Evolutionary conservation across 2,797 vertebrate genomes (phyloP).

Genomic region (Agapornis canus): DNA sequence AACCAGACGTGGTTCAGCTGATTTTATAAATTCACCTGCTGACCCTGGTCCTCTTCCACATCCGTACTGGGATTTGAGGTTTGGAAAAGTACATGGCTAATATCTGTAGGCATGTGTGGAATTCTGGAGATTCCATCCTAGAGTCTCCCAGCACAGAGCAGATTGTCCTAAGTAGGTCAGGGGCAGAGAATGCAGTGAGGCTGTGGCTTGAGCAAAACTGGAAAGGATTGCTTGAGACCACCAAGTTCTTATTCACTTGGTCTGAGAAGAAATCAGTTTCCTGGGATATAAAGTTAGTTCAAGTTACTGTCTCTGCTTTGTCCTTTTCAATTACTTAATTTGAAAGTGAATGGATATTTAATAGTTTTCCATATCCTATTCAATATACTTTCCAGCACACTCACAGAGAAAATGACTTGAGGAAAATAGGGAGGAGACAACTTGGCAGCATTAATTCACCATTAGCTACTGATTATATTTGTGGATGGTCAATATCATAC

Average conservation of each 20-base stretch:
- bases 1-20: neutral
- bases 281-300: neutral
- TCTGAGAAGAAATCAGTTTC: neutral
- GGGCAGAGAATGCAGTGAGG: neutral
- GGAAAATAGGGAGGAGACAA: neutral
- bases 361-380: neutral
- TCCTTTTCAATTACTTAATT: neutral
- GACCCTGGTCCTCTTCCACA: neutral
- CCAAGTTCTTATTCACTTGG: neutral
- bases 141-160: neutral
- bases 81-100: neutral
- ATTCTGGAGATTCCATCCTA: neutral
- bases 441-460: neutral
- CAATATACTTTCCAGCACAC: neutral
- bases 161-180: neutral
- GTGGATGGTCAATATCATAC: neutral
- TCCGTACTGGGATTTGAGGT: neutral
- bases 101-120: accelerated
- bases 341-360: neutral
- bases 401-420: neutral
- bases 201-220: neutral
- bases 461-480: slow-evolving; percentile 6
- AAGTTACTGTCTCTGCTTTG: neutral
- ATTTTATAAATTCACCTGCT: neutral
- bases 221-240: neutral